Conservation (phyloP, 2,113 vertebrate genomes). For the human region GRCh38 chr14:39420501-39421000, state of each 20-base stretch:
- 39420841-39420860: neutral
- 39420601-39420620: too few species aligned
- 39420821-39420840: neutral
- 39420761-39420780: neutral
- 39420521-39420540: too few species aligned
- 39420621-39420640: too few species aligned
- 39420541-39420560: too few species aligned
- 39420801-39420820: conserved; percentile 13
- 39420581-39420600: too few species aligned
- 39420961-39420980: conserved; percentile 7
- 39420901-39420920: neutral
- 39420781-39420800: neutral
- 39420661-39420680: too few species aligned
- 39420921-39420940: neutral
- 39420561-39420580: too few species aligned
- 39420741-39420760: neutral
- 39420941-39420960: neutral
- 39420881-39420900: neutral
- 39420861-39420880: neutral
- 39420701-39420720: neutral
- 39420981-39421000: neutral
- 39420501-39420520: too few species aligned
- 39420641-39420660: too few species aligned
- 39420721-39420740: conserved; percentile 2
- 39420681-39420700: too few species aligned